Conservation (phyloP, 2,797 vertebrate genomes). For the Crenichthys baileyi region DNA sequence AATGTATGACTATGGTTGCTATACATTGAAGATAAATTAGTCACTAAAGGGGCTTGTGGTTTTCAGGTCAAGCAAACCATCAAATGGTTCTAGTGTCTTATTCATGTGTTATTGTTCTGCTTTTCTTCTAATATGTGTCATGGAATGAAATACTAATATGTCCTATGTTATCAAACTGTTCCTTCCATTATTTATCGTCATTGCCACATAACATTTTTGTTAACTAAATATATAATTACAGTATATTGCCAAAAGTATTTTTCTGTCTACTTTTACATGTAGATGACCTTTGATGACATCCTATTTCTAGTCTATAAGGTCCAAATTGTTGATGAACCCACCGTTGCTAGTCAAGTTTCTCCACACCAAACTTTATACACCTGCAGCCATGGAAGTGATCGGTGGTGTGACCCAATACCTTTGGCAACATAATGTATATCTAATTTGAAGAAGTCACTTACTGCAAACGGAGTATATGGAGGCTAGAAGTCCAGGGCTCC, state of each 20-base stretch:
- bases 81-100: slow-evolving; percentile 9
- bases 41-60: slow-evolving; percentile 14
- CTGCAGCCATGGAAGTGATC: too few relatives aligned
- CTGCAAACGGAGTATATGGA: slow-evolving; percentile 1
- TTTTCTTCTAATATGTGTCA: slow-evolving; percentile 7
- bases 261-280: too few relatives aligned
- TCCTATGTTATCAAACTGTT: background rate
- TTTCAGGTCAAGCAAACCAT: slow-evolving; percentile 14
- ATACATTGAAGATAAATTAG: slow-evolving; percentile 2
- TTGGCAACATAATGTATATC: slow-evolving; percentile 26
- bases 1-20: slow-evolving; percentile 10
- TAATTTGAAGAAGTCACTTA: slow-evolving; percentile 41
- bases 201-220: slow-evolving; percentile 15
- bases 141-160: background rate
- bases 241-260: too few relatives aligned
- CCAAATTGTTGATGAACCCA: too few relatives aligned
- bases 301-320: too few relatives aligned
- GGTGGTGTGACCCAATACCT: too few relatives aligned
- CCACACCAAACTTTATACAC: too few relatives aligned
- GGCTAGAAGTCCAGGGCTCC: background rate
- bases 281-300: background rate
- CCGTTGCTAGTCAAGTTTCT: too few relatives aligned
- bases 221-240: background rate
- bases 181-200: slow-evolving; percentile 24
- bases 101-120: background rate